phyloP scores from a whole-genome alignment of 2,797 vertebrate genomes.

The Trachurus trachurus region DNA sequence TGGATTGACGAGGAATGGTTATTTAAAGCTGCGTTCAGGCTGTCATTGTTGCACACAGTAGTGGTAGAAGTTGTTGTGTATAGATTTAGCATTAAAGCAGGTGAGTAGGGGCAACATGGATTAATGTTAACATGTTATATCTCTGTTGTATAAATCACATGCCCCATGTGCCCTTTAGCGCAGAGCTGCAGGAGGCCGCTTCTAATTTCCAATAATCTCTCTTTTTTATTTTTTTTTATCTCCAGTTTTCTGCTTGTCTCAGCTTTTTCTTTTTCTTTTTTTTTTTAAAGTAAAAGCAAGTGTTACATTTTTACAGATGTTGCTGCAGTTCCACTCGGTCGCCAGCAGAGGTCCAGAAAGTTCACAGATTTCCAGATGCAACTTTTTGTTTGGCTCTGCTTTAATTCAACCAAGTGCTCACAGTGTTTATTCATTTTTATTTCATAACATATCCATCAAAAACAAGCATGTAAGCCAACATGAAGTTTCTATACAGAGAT shows the following conservation, averaged over 20 bases:
- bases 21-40: background rate
- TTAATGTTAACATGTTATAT: too few species aligned
- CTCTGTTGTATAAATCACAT: too few species aligned
- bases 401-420: background rate
- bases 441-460: background rate
- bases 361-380: background rate
- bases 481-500: background rate
- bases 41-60: too few species aligned
- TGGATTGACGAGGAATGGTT: background rate
- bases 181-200: too few species aligned
- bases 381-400: background rate
- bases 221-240: too few species aligned
- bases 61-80: too few species aligned
- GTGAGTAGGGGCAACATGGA: too few species aligned
- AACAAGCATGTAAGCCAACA: background rate
- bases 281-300: background rate
- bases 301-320: rapidly evolving
- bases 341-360: constrained; percentile 10
- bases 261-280: too few species aligned
- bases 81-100: too few species aligned
- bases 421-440: background rate
- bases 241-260: too few species aligned
- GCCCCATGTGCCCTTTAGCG: too few species aligned
- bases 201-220: too few species aligned
- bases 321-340: background rate